Evolutionary conservation across 2,113 vertebrate genomes (phyloP).

Genomic region (Hippolais icterina): DNA sequence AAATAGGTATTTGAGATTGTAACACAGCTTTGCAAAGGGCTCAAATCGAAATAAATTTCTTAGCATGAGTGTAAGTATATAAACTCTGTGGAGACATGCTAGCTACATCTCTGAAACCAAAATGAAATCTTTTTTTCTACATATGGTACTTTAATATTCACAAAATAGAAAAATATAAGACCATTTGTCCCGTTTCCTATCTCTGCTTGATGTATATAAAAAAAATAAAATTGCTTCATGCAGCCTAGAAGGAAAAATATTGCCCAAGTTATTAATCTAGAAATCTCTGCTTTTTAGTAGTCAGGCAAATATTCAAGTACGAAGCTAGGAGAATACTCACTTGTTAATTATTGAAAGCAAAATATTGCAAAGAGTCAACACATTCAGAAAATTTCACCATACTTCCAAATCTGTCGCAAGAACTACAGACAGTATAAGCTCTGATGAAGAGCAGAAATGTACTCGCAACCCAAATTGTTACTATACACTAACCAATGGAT

Average conservation of each 20-base stretch:
- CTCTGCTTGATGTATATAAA: conserved; percentile 1
- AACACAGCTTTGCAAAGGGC: background rate
- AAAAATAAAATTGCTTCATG: background rate
- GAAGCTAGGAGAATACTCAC: background rate
- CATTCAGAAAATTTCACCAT: background rate
- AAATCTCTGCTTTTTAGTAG: background rate
- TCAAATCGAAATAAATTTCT: background rate
- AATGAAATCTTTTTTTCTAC: background rate
- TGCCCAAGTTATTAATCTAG: background rate
- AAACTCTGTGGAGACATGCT: background rate
- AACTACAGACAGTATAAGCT: background rate
- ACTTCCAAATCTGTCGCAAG: conserved; percentile 27
- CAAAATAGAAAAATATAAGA: background rate
- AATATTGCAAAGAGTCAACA: background rate
- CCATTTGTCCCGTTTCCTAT: background rate
- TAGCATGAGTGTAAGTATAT: background rate
- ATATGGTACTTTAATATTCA: background rate
- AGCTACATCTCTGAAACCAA: background rate
- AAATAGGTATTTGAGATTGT: background rate
- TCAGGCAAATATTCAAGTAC: background rate
- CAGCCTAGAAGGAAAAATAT: background rate
- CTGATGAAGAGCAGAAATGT: background rate
- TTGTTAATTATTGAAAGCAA: conserved; percentile 43
- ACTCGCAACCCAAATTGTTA: background rate
- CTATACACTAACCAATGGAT: background rate